Evolutionary conservation across 2,113 vertebrate genomes (phyloP).

Genomic region (Amblyopsis rosae): DNA sequence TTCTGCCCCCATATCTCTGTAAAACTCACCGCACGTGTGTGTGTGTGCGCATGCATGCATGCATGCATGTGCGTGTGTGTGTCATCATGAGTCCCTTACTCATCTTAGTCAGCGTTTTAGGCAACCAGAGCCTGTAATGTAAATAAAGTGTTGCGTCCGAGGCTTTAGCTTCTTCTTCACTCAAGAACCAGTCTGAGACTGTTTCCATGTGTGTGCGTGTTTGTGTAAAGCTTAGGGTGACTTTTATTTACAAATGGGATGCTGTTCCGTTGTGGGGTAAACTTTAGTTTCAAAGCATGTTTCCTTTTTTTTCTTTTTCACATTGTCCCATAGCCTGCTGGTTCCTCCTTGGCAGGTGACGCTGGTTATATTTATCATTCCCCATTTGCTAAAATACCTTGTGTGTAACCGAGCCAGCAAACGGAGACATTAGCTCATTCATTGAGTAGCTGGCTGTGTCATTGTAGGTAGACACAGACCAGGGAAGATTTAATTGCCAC

Average conservation of each 20-base stretch:
- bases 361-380: neutral
- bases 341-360: constrained; percentile 8
- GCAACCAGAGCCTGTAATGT: too few relatives aligned
- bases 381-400: neutral
- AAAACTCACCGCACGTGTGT: too few relatives aligned
- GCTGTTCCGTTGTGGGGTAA: constrained; percentile 27
- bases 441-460: neutral
- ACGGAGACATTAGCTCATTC: neutral
- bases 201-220: constrained; percentile 16
- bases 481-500: too few relatives aligned
- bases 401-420: neutral
- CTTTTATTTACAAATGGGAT: constrained; percentile 26
- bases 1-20: constrained; percentile 11
- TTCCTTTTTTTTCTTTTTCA: neutral
- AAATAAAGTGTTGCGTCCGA: too few relatives aligned
- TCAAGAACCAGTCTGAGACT: constrained; percentile 29
- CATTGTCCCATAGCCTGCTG: neutral
- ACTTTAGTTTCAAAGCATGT: constrained; percentile 16
- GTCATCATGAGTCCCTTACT: neutral
- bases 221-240: constrained; percentile 15
- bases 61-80: too few relatives aligned
- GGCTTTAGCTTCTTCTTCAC: constrained; percentile 20
- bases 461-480: neutral
- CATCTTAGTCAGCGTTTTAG: constrained; percentile 1
- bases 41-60: too few relatives aligned